Evolutionary conservation across 1,140 invertebrate species (phyloP).

Genomic region (Penaeus indicus): DNA sequence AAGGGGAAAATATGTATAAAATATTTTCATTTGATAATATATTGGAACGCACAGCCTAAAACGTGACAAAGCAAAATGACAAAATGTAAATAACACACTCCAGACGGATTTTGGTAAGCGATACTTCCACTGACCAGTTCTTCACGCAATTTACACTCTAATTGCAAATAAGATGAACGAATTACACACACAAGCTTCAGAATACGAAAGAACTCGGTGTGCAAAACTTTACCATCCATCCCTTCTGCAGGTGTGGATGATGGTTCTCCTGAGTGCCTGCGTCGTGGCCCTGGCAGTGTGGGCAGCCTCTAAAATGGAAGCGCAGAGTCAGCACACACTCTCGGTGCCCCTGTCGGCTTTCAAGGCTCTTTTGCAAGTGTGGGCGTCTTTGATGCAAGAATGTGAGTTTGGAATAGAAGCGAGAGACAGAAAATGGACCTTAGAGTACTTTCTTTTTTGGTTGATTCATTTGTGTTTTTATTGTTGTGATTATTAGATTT

Average conservation of each 20-base stretch:
- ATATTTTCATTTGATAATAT: too few relatives aligned
- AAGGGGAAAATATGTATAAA: too few relatives aligned
- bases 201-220: neutral
- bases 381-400: conserved; percentile 31
- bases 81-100: too few relatives aligned
- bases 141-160: neutral
- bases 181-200: neutral
- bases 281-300: conserved; percentile 9
- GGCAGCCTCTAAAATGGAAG: conserved; percentile 2
- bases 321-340: neutral
- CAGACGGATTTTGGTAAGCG: too few relatives aligned
- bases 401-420: conserved; percentile 11
- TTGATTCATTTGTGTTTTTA: neutral
- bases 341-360: neutral
- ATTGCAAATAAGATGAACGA: too few relatives aligned
- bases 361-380: conserved; percentile 17
- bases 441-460: too few relatives aligned
- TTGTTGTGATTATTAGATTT: neutral
- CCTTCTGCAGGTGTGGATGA: conserved; percentile 31
- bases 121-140: too few relatives aligned
- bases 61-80: too few relatives aligned
- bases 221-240: neutral
- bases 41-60: too few relatives aligned
- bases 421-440: too few relatives aligned
- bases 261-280: neutral